These are phyloP conservation scores for Cacoxenus indagator DNA, from an alignment of 2,888 invertebrate species.

Conservation along the genomic window DNA sequence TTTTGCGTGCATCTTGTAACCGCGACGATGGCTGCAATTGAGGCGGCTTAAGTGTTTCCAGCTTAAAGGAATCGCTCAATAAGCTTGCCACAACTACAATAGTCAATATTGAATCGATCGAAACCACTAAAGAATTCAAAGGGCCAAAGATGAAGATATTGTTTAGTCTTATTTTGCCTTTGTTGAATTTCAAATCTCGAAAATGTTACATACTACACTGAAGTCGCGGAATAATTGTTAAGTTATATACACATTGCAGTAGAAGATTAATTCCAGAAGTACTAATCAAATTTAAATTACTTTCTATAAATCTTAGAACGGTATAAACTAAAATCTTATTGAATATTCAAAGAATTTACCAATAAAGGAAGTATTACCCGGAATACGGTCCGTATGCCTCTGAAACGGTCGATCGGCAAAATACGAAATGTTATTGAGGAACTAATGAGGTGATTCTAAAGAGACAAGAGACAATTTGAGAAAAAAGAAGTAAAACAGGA, in stretches of 20 bases:
- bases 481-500: too few relatives aligned
- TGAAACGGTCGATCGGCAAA: conserved; percentile 2
- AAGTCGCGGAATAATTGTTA: conserved; percentile 29
- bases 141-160: too few relatives aligned
- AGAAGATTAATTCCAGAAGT: background rate
- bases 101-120: too few relatives aligned
- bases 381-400: background rate
- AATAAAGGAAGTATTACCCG: background rate
- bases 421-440: background rate
- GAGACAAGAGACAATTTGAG: too few relatives aligned
- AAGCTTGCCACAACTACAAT: too few relatives aligned
- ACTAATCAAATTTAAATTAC: background rate
- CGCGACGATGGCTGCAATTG: background rate
- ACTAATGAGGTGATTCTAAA: conserved; percentile 5
- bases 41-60: background rate
- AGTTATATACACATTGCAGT: conserved; percentile 40
- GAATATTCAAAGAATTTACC: background rate
- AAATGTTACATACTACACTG: conserved; percentile 1
- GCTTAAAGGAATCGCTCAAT: too few relatives aligned
- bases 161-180: conserved; percentile 24
- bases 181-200: conserved; percentile 9
- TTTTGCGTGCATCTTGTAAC: background rate
- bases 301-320: background rate
- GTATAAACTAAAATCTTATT: background rate
- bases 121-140: too few relatives aligned